Evolutionary conservation across 2,113 vertebrate genomes (phyloP).

Genomic region (Channa argus): DNA sequence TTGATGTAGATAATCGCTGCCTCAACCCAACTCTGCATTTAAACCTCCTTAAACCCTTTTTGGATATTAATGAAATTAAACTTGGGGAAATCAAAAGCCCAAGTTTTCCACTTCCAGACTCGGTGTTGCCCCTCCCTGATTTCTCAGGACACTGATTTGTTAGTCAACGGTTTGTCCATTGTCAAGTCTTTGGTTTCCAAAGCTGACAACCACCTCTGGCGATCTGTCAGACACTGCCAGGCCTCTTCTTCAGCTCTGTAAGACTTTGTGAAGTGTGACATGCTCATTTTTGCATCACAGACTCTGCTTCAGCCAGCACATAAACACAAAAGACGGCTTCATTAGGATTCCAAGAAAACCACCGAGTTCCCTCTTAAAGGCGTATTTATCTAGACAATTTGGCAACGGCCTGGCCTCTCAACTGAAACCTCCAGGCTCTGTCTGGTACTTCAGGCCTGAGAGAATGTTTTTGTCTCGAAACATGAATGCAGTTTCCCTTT

Average conservation of each 20-base stretch:
- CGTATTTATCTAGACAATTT: slow-evolving; percentile 76
- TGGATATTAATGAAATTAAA: no score
- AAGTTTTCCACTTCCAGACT: neutral
- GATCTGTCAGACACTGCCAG: slow-evolving; percentile 64
- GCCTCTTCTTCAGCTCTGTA: slow-evolving; percentile 58
- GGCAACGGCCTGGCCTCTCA: slow-evolving; percentile 61
- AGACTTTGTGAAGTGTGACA: slow-evolving; percentile 73
- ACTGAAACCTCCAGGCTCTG: slow-evolving; percentile 41
- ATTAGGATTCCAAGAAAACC: slow-evolving; percentile 81
- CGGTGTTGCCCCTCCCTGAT: slow-evolving; percentile 16
- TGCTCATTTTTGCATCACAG: slow-evolving; percentile 71
- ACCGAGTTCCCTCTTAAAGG: slow-evolving; percentile 61
- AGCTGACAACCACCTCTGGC: slow-evolving; percentile 69
- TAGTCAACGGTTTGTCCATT: slow-evolving; percentile 60
- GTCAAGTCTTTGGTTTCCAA: slow-evolving; percentile 60
- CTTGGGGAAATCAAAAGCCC: neutral
- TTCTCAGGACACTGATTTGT: slow-evolving; percentile 64
- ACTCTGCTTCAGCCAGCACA: slow-evolving; percentile 71
- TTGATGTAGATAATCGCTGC: neutral
- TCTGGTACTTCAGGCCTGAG: slow-evolving; percentile 50
- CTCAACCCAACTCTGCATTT: neutral
- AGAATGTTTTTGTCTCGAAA: slow-evolving; percentile 63
- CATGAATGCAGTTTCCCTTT: slow-evolving; percentile 55
- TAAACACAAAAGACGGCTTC: slow-evolving; percentile 84
- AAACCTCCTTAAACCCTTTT: neutral